These are phyloP conservation scores for Dynastes maya DNA, from an alignment of 2,888 invertebrate species.

Conservation along the genomic window DNA sequence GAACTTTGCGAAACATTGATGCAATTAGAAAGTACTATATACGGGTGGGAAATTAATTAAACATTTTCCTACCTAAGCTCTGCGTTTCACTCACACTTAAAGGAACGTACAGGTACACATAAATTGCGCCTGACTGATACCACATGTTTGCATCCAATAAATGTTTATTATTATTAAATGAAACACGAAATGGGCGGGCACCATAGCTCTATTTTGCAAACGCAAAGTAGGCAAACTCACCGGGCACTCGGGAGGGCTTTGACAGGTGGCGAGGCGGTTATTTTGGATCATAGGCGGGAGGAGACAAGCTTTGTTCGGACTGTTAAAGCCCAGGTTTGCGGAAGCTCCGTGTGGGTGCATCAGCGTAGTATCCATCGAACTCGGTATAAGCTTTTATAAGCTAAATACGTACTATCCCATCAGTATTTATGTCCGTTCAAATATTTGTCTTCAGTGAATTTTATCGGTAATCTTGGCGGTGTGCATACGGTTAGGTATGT, in stretches of 20 bases:
- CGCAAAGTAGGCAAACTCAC: conserved; percentile 51
- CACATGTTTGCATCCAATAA: conserved; percentile 54
- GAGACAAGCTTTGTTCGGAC: neutral
- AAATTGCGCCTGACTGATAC: conserved; percentile 52
- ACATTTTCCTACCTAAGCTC: conserved; percentile 50
- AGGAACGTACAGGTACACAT: conserved; percentile 43
- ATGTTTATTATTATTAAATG: conserved; percentile 55
- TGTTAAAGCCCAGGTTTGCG: conserved; percentile 13
- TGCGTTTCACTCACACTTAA: conserved; percentile 11
- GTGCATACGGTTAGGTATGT: neutral
- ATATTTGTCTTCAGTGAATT: conserved; percentile 28
- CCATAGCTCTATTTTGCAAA: conserved; percentile 51
- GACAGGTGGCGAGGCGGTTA: conserved; percentile 18
- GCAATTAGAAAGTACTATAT: conserved; percentile 53
- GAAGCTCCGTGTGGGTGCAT: neutral
- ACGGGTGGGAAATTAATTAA: conserved; percentile 53
- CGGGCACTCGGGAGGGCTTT: conserved; percentile 36
- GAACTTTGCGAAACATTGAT: conserved; percentile 43
- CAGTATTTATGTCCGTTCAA: conserved; percentile 27
- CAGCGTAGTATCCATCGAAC: conserved; percentile 1
- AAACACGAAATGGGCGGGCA: conserved; percentile 55
- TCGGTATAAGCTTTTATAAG: conserved; percentile 3
- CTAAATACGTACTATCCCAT: conserved; percentile 15
- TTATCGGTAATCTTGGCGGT: neutral
- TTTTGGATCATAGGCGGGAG: conserved; percentile 24